Percentiles rank a stretch among this genome's conserved stretches.
Conservation (phyloP, 2,888 invertebrate species). For the Blera fallax region DNA sequence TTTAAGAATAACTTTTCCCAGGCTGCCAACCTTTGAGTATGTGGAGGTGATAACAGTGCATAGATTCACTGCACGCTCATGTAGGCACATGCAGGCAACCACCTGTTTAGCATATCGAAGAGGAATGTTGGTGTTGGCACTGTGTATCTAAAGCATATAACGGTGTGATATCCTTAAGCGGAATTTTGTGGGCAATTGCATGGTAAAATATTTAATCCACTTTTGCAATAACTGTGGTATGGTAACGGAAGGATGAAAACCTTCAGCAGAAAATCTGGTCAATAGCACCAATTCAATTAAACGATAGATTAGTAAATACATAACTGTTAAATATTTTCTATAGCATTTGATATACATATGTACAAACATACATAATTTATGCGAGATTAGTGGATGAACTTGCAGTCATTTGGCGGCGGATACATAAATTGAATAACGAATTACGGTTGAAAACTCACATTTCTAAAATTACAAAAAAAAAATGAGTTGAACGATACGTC, state of each 20-base stretch:
- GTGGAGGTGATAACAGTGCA: conserved; percentile 29
- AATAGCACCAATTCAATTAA: not conserved
- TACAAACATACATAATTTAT: too few relatives aligned
- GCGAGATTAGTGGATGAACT: too few relatives aligned
- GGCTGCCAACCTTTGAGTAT: not conserved
- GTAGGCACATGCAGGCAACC: conserved; percentile 25
- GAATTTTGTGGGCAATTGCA: conserved; percentile 32
- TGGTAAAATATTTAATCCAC: conserved; percentile 25
- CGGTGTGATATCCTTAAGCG: conserved; percentile 13
- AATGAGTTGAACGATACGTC: too few relatives aligned
- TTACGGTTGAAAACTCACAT: too few relatives aligned
- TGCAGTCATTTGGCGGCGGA: too few relatives aligned
- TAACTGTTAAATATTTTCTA: too few relatives aligned
- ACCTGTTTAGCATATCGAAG: conserved; percentile 57
- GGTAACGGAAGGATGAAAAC: not conserved
- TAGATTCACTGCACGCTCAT: not conserved
- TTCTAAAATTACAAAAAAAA: too few relatives aligned
- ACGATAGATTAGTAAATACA: too few relatives aligned
- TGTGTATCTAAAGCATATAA: not conserved
- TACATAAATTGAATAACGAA: too few relatives aligned
- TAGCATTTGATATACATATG: too few relatives aligned
- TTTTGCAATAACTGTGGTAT: not conserved
- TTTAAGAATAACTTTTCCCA: conserved; percentile 61
- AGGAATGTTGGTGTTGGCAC: not conserved
- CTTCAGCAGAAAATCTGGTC: not conserved